Percentiles rank a stretch among this genome's conserved stretches.
Conservation (phyloP, 2,888 invertebrate genomes). For the Cactoblastis cactorum region DNA sequence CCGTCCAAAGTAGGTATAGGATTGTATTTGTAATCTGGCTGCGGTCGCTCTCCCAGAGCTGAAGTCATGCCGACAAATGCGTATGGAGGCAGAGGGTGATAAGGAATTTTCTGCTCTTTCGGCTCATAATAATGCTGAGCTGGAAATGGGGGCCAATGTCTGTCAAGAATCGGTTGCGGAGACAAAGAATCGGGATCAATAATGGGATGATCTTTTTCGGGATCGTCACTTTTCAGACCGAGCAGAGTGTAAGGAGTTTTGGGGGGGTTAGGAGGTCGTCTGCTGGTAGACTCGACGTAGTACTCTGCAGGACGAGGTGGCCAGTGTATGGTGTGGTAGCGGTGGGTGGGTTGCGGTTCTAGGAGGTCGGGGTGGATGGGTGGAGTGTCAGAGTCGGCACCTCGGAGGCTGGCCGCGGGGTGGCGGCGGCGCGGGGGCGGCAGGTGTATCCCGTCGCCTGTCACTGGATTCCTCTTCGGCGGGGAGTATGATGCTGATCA, state of each 20-base stretch:
- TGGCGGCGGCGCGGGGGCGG: slow-evolving; percentile 73
- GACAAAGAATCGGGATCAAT: slow-evolving; percentile 62
- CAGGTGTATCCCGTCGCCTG: slow-evolving; percentile 80
- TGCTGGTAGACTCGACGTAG: slow-evolving; percentile 62
- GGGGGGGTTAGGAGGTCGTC: slow-evolving; percentile 40
- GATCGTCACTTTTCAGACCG: slow-evolving; percentile 62
- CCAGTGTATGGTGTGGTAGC: slow-evolving; percentile 61
- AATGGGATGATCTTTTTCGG: slow-evolving; percentile 47
- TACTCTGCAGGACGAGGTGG: slow-evolving; percentile 66
- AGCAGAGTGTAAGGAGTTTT: slow-evolving; percentile 64
- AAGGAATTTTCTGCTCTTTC: slow-evolving; percentile 48
- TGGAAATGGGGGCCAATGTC: slow-evolving; percentile 70
- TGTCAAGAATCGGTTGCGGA: slow-evolving; percentile 58
- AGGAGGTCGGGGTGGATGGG: slow-evolving; percentile 43
- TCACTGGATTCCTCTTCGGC: slow-evolving; percentile 82
- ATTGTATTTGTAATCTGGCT: slow-evolving; percentile 63
- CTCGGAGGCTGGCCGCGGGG: slow-evolving; percentile 71
- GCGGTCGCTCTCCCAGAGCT: slow-evolving; percentile 59
- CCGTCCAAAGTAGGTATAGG: slow-evolving; percentile 62
- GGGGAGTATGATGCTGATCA: slow-evolving; percentile 70
- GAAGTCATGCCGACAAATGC: slow-evolving; percentile 70
- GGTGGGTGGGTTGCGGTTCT: slow-evolving; percentile 62
- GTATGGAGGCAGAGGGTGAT: slow-evolving; percentile 62
- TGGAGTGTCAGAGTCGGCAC: slow-evolving; percentile 57
- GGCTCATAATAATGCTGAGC: slow-evolving; percentile 69